These are phyloP conservation scores for Shargacucullia verbasci DNA, from an alignment of 2,888 invertebrate genomes.

Conservation along the genomic window DNA sequence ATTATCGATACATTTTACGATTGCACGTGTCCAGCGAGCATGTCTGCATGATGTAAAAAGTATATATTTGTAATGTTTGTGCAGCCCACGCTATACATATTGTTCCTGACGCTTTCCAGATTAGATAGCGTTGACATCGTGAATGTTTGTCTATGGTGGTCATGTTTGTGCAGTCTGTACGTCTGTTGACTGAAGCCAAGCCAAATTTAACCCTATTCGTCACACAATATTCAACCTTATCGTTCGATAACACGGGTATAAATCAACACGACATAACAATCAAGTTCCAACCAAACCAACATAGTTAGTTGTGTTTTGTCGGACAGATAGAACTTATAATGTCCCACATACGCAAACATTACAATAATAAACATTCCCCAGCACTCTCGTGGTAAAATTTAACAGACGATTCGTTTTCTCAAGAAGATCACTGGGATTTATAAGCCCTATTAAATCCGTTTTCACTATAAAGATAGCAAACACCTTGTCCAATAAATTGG, in stretches of 20 bases:
- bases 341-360: slow-evolving; percentile 54
- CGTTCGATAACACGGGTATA: slow-evolving; percentile 49
- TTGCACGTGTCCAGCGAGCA: slow-evolving; percentile 21
- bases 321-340: slow-evolving; percentile 62
- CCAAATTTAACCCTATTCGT: slow-evolving; percentile 57
- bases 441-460: slow-evolving; percentile 47
- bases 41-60: slow-evolving; percentile 41
- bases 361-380: slow-evolving; percentile 41
- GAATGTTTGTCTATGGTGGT: slow-evolving; percentile 78
- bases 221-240: slow-evolving; percentile 67
- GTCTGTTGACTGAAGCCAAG: slow-evolving; percentile 70
- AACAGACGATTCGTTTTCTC: slow-evolving; percentile 33
- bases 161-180: slow-evolving; percentile 76
- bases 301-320: slow-evolving; percentile 53
- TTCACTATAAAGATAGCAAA: slow-evolving; percentile 35
- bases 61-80: slow-evolving; percentile 30
- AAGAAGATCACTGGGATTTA: slow-evolving; percentile 30
- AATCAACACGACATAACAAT: slow-evolving; percentile 53
- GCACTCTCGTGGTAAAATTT: slow-evolving; percentile 34
- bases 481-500: slow-evolving; percentile 55
- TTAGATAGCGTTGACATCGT: slow-evolving; percentile 80
- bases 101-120: slow-evolving; percentile 75
- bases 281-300: slow-evolving; percentile 47
- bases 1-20: slow-evolving; percentile 33
- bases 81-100: slow-evolving; percentile 54